Conservation (phyloP, 2,113 vertebrate species). For the Actinemys pallida region DNA sequence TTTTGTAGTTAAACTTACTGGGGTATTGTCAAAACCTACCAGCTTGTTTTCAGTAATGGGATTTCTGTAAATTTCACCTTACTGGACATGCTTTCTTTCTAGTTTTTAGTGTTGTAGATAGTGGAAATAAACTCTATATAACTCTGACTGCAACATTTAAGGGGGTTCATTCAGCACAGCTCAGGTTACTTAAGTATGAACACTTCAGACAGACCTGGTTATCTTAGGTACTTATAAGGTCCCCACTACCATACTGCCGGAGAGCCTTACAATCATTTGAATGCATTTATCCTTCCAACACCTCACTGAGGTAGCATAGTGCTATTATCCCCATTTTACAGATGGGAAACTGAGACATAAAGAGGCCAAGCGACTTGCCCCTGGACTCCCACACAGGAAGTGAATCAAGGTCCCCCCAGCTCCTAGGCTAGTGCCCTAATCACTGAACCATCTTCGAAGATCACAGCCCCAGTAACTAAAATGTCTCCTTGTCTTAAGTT, state of each 20-base stretch:
- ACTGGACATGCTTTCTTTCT: neutral
- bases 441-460: accelerated
- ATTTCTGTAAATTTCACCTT: neutral
- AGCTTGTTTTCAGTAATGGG: neutral
- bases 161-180: neutral
- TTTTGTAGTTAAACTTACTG: neutral
- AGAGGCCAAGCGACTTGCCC: neutral
- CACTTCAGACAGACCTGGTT: neutral
- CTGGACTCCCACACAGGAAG: neutral
- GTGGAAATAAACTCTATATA: neutral
- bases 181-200: neutral
- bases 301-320: neutral
- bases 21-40: neutral
- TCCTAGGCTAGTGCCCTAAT: neutral
- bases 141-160: neutral
- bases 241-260: neutral
- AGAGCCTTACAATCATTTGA: neutral
- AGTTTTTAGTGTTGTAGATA: neutral
- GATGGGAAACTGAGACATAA: neutral
- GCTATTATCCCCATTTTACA: neutral
- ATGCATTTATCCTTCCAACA: neutral
- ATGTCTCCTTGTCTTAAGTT: neutral
- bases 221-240: accelerated
- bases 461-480: neutral
- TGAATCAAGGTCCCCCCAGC: neutral